Evolutionary conservation across 1,140 invertebrate genomes (phyloP).

Genomic region (Daktulosphaira vitifoliae): DNA sequence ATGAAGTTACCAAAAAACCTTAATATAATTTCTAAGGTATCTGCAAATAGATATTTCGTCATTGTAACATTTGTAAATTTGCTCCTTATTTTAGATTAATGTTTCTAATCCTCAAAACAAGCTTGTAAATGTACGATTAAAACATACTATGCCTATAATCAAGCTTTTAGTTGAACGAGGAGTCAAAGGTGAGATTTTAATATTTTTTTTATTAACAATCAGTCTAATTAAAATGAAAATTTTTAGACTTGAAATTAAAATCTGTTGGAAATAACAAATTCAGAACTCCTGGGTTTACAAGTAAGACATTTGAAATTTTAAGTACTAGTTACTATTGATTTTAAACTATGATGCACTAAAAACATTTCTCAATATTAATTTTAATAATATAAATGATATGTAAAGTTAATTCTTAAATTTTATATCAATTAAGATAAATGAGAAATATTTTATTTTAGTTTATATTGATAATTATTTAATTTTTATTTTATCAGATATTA

Average conservation of each 20-base stretch:
- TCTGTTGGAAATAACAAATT: not conserved
- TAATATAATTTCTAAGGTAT: constrained; percentile 26
- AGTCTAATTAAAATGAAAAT: not conserved
- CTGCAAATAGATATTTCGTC: too few species aligned
- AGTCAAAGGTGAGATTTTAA: not conserved
- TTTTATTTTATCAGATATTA: not conserved
- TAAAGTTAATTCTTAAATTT: too few species aligned
- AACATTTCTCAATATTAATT: too few species aligned
- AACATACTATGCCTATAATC: constrained; percentile 10
- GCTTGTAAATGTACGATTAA: constrained; percentile 17
- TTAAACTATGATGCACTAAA: too few species aligned
- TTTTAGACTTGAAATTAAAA: constrained; percentile 17
- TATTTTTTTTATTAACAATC: not conserved
- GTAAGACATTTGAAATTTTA: too few species aligned
- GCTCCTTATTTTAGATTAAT: constrained; percentile 16
- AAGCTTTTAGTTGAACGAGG: constrained; percentile 18
- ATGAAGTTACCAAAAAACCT: constrained; percentile 27
- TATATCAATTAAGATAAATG: too few species aligned
- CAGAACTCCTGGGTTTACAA: not conserved
- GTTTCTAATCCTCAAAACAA: constrained; percentile 9
- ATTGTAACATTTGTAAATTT: not conserved
- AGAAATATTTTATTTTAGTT: too few species aligned
- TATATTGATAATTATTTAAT: too few species aligned
- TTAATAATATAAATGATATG: too few species aligned
- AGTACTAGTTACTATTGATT: too few species aligned